Base-by-base conservation (phyloP, 1,140 invertebrate genomes). In the Cylas formicarius region DNA sequence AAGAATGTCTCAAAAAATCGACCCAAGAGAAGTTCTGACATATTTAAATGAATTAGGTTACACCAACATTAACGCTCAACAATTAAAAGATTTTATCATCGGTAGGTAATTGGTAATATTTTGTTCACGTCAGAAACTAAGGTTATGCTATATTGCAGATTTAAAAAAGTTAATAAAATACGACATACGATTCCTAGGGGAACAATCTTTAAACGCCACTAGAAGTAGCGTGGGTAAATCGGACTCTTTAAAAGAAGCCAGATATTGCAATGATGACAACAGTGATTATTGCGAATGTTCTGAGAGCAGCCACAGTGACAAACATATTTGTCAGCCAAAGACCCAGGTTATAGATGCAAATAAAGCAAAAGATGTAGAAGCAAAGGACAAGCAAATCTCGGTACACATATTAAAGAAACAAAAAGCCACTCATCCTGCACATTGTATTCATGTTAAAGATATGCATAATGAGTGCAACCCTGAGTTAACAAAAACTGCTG, bases 91-190 rank as follows among this genome's bases (percentile, higher is more conserved):
- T 56, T 72, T 72, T 62, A 62, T 71, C 47, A 67, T 63, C 65
- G 70, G 70, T 71, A 53, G 21, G 23, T 32, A 44, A 14, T 16
- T 41, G 2, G n/a, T 20, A 2, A 9, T 2, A 32, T 32, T 7
- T 32, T 32, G 6, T 13, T 4, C n/a, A 16, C 6, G 18, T 18
- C 18, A 35, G 10, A 13, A 19, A 18, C 13, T 33, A 35, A 38
- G 11, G n/a, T 47, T 39, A 31, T 34, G 10, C 11, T 41, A 50
- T 23, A 37, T 61, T 72, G 49, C 52, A 76, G 74, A 76, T 66
- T 60, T 76, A 23, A 75, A 75, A 55, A 73, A 71, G 43, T 52
- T 75, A 18, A 74, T 76, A 18, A 73, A 72, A 55, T 69, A 74
- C 61, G 74, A 76, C 14, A 23, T 14, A 5, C 22, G 44, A 2